Evolutionary conservation across 2,888 invertebrate species (phyloP), one percentile per base, ranked within the genome.

Genomic region (Macroteleia sp.): DNA sequence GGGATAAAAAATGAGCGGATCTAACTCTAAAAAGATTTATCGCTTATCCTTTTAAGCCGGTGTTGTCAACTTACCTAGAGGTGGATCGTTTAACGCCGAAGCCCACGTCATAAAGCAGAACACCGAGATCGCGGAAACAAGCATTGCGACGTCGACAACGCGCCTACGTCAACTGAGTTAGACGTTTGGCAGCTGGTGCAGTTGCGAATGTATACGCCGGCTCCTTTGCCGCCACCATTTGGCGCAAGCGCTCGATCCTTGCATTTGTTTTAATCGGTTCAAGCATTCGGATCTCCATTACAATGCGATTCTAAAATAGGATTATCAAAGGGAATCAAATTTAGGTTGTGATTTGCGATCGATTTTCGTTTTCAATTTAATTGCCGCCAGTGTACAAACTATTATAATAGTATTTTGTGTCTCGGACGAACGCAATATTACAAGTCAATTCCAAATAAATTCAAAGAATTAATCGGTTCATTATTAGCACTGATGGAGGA

Each of bases 91-190:
- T 73, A 88, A 82, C 80, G 88, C 90, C 82, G 85, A 87, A 66
- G 86, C 86, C 86, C 89, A 86, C 79, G 88, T 86, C 83, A 86
- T 86, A 83, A 90, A 82, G 84, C 80, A 88, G 80, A 89, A 81
- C 67, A 89, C 85, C 81, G 85, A 77, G 52, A 88, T 80, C 86
- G 84, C 89, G 87, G 84, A 81, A 83, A 86, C 84, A 81, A 86
- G 83, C 89, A 88, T 87, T 86, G 89, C 85, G 85, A 86, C 86
- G 84, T 84, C 83, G 82, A 82, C 87, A 89, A 87, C 90, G 90
- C 89, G 89, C 84, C 83, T 84, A 86, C 89, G 88, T 88, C 88
- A 87, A 91, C 91, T 91, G 88, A 74, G 71, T 64, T 71, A 88
- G 86, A 77, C 77, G 66, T 77, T 71, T 75, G 81, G 71, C 64